phyloP scores from a whole-genome alignment of 1,140 invertebrate species.

The Acromyrmex heyeri region DNA sequence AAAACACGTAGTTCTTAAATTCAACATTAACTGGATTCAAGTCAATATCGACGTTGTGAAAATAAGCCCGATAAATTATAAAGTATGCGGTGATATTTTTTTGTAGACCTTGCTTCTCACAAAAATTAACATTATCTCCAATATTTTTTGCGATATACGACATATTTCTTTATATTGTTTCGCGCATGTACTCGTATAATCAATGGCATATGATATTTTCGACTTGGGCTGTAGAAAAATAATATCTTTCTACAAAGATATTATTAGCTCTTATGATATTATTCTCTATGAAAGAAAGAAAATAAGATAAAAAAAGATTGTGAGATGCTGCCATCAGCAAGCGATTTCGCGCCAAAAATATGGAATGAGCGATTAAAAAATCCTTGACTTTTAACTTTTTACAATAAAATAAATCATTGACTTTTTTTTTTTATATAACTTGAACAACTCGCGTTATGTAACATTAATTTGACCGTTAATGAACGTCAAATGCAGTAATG shows the following conservation, averaged over 20 bases:
- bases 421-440: conserved; percentile 35
- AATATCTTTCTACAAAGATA: too few relatives aligned
- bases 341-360: too few relatives aligned
- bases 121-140: background rate
- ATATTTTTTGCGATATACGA: too few relatives aligned
- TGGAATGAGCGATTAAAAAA: conserved; percentile 13
- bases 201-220: too few relatives aligned
- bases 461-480: conserved; percentile 25
- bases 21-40: conserved; percentile 21
- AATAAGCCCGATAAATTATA: background rate
- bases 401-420: conserved; percentile 17
- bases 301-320: too few relatives aligned
- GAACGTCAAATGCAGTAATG: background rate
- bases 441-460: background rate
- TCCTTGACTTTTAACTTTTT: conserved; percentile 68
- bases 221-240: too few relatives aligned
- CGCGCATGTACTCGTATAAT: too few relatives aligned
- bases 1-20: conserved; percentile 44
- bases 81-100: background rate
- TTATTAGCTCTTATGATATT: too few relatives aligned
- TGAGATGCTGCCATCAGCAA: too few relatives aligned
- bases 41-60: conserved; percentile 2
- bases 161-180: too few relatives aligned
- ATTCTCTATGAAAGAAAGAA: too few relatives aligned
- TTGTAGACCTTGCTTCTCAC: background rate